These are phyloP conservation scores for Brachionichthys hirsutus DNA, from an alignment of 2,113 vertebrate species.

Conservation along the genomic window DNA sequence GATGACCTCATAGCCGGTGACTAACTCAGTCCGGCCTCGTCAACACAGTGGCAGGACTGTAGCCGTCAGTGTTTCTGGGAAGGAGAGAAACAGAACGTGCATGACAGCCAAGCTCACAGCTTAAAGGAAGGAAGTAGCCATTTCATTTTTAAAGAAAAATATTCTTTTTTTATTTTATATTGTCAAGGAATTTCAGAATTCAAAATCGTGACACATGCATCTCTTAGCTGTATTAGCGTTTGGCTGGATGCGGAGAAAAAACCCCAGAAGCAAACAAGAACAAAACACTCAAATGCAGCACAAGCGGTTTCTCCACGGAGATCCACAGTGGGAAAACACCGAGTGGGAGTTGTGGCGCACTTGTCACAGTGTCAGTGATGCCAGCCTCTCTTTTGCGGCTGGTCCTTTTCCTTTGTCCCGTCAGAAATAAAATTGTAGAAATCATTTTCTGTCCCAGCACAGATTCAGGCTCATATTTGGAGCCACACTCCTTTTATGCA, in stretches of 20 bases:
- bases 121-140: constrained; percentile 22
- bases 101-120: not conserved
- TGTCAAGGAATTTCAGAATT: no score
- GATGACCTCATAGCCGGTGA: constrained; percentile 50
- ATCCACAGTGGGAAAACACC: constrained; percentile 59
- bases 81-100: constrained; percentile 10
- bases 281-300: constrained; percentile 43
- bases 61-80: constrained; percentile 37
- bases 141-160: not conserved
- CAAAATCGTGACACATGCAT: no score
- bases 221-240: no score
- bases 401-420: constrained; percentile 3
- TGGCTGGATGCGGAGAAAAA: no score
- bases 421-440: not conserved
- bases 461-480: not conserved
- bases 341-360: constrained; percentile 61
- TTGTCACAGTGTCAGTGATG: constrained; percentile 67
- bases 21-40: constrained; percentile 41
- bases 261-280: no score
- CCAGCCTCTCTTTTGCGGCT: constrained; percentile 25
- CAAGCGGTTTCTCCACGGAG: constrained; percentile 31
- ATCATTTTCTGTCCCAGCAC: not conserved
- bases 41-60: constrained; percentile 36
- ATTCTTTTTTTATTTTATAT: not conserved
- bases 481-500: no score